Percentiles rank a stretch among this genome's conserved stretches.
phyloP scores from a whole-genome alignment of 2,888 invertebrate species.

The Plebejus argus region DNA sequence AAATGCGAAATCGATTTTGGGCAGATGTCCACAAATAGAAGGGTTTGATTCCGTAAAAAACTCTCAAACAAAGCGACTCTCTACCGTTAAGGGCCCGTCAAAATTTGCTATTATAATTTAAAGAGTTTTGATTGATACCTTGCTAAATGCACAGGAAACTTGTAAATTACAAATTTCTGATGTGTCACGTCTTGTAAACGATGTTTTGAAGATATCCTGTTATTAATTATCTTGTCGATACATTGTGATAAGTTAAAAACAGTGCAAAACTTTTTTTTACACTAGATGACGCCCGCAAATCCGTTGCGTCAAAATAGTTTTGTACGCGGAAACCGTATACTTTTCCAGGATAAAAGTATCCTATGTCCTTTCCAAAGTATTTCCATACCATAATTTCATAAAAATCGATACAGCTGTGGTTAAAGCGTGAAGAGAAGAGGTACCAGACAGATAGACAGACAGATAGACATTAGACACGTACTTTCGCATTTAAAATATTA shows the following conservation, averaged over 20 bases:
- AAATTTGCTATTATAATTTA: slow-evolving; percentile 65
- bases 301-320: no score
- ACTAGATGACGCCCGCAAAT: no score
- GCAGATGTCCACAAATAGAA: slow-evolving; percentile 78
- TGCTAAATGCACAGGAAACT: slow-evolving; percentile 26
- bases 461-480: no score
- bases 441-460: no score
- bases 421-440: no score
- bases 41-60: slow-evolving; percentile 73
- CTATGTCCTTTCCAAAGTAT: no score
- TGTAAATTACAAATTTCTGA: slow-evolving; percentile 38
- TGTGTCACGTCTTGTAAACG: slow-evolving; percentile 32
- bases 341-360: no score
- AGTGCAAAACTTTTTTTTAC: no score
- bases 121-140: slow-evolving; percentile 51
- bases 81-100: slow-evolving; percentile 71
- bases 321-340: no score
- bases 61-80: slow-evolving; percentile 65
- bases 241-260: neutral
- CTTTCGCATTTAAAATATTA: no score
- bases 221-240: neutral
- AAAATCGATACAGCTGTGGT: no score
- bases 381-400: no score
- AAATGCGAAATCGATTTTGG: slow-evolving; percentile 78
- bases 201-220: slow-evolving; percentile 1